Evolutionary conservation across 2,888 invertebrate genomes (phyloP).

Genomic region (Marronus borbonicus): DNA sequence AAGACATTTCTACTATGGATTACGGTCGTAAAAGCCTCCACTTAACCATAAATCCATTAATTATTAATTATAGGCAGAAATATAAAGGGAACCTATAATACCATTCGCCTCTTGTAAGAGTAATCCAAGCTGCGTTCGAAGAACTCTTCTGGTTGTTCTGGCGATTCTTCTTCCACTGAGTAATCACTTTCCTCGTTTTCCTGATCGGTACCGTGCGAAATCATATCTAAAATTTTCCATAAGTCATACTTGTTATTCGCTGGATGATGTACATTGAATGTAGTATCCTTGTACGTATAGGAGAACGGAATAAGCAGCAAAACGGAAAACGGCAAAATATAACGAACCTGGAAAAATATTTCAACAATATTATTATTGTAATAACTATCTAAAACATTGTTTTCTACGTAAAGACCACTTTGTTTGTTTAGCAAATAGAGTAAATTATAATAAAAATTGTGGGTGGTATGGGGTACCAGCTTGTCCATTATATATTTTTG

Average conservation of each 20-base stretch:
- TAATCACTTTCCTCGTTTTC: conserved; percentile 4
- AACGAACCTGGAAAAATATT: neutral
- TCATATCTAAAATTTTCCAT: conserved; percentile 14
- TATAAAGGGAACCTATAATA: neutral
- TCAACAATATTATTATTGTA: neutral
- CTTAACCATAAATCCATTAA: too few species aligned
- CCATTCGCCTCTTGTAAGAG: conserved; percentile 3
- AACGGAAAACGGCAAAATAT: neutral
- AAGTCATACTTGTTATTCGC: neutral
- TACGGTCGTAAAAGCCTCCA: too few species aligned
- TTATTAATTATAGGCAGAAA: too few species aligned
- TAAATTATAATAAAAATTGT: too few species aligned
- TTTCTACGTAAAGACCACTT: too few species aligned
- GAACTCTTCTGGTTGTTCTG: neutral
- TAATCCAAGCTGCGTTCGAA: conserved; percentile 3
- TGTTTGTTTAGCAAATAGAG: too few species aligned
- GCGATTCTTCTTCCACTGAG: conserved; percentile 1
- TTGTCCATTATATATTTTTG: too few species aligned
- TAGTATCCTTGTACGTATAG: neutral
- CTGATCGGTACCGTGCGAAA: neutral
- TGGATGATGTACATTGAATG: neutral
- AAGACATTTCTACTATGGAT: too few species aligned
- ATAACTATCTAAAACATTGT: neutral
- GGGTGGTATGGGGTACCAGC: too few species aligned
- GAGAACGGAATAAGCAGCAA: neutral